A percentile compares a stretch with the other conserved stretches of the same genome.
Conservation (phyloP, 2,888 invertebrate species). For the Euplagia quadripunctaria region DNA sequence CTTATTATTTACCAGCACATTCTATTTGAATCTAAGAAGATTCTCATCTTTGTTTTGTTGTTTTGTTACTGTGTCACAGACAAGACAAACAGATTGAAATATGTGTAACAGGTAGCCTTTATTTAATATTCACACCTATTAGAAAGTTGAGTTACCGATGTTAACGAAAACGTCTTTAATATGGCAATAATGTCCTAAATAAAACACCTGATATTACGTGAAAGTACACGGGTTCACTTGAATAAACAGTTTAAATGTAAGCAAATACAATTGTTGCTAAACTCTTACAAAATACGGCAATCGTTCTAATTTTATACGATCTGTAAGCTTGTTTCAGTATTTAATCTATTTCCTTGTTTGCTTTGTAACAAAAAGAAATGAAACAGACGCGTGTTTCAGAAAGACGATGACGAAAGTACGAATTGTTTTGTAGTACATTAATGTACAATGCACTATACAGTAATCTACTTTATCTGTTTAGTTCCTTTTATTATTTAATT, state of each 20-base stretch:
- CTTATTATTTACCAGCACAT: no score
- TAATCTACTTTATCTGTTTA: neutral
- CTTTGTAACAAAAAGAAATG: slow-evolving; percentile 36
- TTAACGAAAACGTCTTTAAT: slow-evolving; percentile 15
- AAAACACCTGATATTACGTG: slow-evolving; percentile 55
- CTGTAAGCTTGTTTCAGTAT: slow-evolving; percentile 34
- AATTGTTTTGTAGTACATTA: slow-evolving; percentile 14
- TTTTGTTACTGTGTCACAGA: no score
- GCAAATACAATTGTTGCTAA: slow-evolving; percentile 41
- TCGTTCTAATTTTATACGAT: slow-evolving; percentile 53
- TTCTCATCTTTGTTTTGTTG: no score
- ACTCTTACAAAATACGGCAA: slow-evolving; percentile 45
- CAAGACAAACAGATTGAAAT: no score
- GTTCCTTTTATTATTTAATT: neutral
- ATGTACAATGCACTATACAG: slow-evolving; percentile 7
- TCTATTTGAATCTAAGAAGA: no score
- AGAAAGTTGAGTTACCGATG: slow-evolving; percentile 43
- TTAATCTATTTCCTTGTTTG: slow-evolving; percentile 44
- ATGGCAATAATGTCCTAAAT: slow-evolving; percentile 48
- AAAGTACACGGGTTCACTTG: slow-evolving; percentile 49
- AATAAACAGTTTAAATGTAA: slow-evolving; percentile 45
- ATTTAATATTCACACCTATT: slow-evolving; percentile 16
- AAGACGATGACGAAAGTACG: neutral
- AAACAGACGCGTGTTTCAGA: slow-evolving; percentile 22
- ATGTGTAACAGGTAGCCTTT: neutral